A percentile compares a stretch with the other conserved stretches of the same genome.
These are phyloP conservation scores for Drosophila fungiperda DNA, from an alignment of 2,888 invertebrate species.

Conservation along the genomic window DNA sequence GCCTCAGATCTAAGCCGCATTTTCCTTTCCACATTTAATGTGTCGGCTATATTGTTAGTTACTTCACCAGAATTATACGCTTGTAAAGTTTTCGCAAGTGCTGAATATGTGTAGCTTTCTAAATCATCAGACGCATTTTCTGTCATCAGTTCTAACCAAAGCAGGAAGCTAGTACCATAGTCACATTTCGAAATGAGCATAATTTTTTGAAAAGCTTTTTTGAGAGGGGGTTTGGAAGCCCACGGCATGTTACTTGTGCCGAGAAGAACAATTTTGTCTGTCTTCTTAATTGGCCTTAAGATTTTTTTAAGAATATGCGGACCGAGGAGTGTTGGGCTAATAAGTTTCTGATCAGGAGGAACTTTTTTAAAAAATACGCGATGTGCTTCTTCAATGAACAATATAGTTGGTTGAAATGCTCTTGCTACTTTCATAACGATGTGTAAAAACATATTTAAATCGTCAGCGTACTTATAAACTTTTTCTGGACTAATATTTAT, in stretches of 20 bases:
- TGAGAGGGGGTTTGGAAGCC: conserved; percentile 83
- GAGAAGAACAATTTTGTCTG: conserved; percentile 86
- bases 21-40: conserved; percentile 72
- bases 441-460: conserved; percentile 88
- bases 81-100: conserved; percentile 80
- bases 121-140: conserved; percentile 65
- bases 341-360: conserved; percentile 81
- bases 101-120: conserved; percentile 67
- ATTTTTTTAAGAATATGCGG: conserved; percentile 86
- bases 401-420: conserved; percentile 87
- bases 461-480: conserved; percentile 87
- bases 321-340: conserved; percentile 86
- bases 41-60: conserved; percentile 66
- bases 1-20: conserved; percentile 67
- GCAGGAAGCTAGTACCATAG: conserved; percentile 81
- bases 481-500: conserved; percentile 89
- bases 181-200: conserved; percentile 82
- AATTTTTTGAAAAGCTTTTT: conserved; percentile 80
- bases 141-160: conserved; percentile 79
- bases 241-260: conserved; percentile 87
- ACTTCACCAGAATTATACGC: conserved; percentile 84
- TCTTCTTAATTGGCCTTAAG: conserved; percentile 86
- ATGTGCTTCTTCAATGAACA: conserved; percentile 87
- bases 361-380: conserved; percentile 86
- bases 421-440: conserved; percentile 88